Base-by-base conservation (phyloP, 2,888 invertebrate genomes). In the Tricholauxania praeusta region DNA sequence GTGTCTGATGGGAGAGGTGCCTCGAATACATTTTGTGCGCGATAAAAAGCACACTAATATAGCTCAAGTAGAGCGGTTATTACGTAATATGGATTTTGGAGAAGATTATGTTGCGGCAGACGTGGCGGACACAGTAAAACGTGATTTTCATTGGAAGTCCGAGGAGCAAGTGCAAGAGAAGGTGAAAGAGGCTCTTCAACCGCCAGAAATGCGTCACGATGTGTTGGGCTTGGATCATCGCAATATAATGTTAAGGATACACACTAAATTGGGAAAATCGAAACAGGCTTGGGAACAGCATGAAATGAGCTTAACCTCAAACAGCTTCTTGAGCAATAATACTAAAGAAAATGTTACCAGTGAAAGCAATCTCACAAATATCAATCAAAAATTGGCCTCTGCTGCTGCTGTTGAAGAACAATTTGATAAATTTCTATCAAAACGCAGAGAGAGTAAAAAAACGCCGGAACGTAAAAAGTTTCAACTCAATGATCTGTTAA, bases 1-100 rank as follows among this genome's bases (percentile, higher is more conserved):
- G 1, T 88, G 91, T 75, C 87, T 95, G 0, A 92, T 95, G 89
- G 95, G 95, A 12, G 89, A 91, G 76, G 91, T 95, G 52, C 95
- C 95, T 8, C 90, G 89, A 74, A 91, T 96, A 72, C 83, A 88
- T 53, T 96, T 96, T 89, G 90, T 94, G 2, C 92, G 91, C 89
- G 93, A 94, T 85, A 91, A 88, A 80, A 87, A 89, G 39, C 89
- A 90, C 80, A 86, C 89, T 1, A 87, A 84, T 69, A 70, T 91
- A 12, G 85, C 88, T 8, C 91, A 92, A 77, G 85, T 95, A 12
- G 92, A 94, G 77, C 82, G 86, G 1, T 85, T 90, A 68, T 85
- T 95, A 19, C 84, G 88, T 0, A 81, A 83, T 60, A 92, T 93
- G 39, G 93, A 94, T 86, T 93, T 91, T 82, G 93, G 92, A 0